These are phyloP conservation scores for Dolichoris vasculosae DNA, from an alignment of 1,140 invertebrate species.

Conservation along the genomic window DNA sequence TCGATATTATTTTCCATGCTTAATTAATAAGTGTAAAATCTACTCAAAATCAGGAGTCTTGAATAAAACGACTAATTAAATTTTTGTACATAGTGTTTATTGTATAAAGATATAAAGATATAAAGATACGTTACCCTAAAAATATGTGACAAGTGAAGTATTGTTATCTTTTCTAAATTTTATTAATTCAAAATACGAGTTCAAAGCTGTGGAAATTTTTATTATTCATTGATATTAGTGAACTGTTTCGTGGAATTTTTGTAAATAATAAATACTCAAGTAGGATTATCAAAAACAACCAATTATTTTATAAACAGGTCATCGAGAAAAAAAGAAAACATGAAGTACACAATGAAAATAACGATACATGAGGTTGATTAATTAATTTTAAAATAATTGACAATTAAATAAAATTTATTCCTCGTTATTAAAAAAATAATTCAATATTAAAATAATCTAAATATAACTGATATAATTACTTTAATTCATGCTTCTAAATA, in stretches of 20 bases:
- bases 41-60: not conserved
- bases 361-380: not conserved
- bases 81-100: not conserved
- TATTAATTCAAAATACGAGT: no score
- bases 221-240: not conserved
- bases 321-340: not conserved
- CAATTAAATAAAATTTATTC: no score
- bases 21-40: not conserved
- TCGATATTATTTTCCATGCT: not conserved
- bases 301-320: not conserved
- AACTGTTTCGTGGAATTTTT: not conserved
- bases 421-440: no score
- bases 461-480: no score
- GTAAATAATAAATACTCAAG: not conserved
- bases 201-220: not conserved
- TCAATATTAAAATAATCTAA: no score
- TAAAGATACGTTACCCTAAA: no score
- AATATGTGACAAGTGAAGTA: no score
- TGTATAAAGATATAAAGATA: no score
- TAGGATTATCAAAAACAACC: not conserved
- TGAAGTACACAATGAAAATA: not conserved
- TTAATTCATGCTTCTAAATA: no score
- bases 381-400: not conserved
- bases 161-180: no score
- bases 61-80: not conserved